A percentile compares a stretch with the other conserved stretches of the same genome.
Evolutionary conservation across 2,113 vertebrate genomes (phyloP).

Genomic region (Rhynchomys soricoides): DNA sequence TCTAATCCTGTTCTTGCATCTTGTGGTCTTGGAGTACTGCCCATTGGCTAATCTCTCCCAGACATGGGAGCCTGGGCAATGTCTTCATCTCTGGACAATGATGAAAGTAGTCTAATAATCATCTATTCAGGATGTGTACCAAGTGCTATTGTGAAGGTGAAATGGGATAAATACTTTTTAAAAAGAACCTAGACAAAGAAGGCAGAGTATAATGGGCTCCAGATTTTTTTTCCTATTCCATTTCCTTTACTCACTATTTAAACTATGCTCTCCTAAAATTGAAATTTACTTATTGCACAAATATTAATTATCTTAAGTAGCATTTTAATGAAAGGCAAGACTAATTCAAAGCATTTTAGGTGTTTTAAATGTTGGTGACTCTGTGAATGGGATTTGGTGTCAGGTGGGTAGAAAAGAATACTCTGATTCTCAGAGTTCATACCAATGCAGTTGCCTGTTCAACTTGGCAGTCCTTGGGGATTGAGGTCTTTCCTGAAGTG

Average conservation of each 20-base stretch:
- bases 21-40: background rate
- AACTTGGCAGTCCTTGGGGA: background rate
- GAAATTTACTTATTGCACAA: background rate
- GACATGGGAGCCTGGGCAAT: background rate
- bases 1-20: background rate
- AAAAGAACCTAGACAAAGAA: background rate
- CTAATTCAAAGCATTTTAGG: background rate
- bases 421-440: background rate
- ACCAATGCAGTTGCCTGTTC: background rate
- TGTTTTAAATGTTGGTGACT: background rate
- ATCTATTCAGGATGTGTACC: background rate
- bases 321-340: slow-evolving; percentile 4
- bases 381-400: background rate
- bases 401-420: background rate
- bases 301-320: background rate
- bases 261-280: background rate
- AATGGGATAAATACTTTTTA: background rate
- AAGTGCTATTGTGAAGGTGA: background rate
- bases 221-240: background rate
- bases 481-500: background rate
- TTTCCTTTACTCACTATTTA: background rate
- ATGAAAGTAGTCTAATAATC: background rate
- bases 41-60: background rate
- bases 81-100: background rate
- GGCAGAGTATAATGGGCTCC: background rate